These are phyloP conservation scores for Notospermus geniculatus DNA, from an alignment of 1,140 invertebrate genomes.

Conservation along the genomic window DNA sequence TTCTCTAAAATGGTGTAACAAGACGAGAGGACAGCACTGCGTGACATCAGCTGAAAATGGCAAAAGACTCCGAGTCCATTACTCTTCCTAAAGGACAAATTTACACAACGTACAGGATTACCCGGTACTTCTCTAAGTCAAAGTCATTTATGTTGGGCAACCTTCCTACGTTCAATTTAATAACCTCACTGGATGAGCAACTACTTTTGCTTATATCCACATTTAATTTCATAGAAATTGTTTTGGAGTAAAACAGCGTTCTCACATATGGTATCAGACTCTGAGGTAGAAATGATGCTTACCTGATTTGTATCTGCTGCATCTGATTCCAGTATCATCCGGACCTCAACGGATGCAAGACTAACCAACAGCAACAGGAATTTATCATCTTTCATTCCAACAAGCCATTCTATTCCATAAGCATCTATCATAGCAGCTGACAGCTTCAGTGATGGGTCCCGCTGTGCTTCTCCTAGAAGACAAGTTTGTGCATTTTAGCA, in stretches of 20 bases:
- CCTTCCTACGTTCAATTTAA: no score
- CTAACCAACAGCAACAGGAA: conserved; percentile 83
- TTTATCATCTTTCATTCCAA: conserved; percentile 51
- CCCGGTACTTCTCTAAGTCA: no score
- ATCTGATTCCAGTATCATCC: conserved; percentile 87
- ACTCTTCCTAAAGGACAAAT: no score
- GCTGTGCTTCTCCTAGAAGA: conserved; percentile 77
- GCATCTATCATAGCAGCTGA: conserved; percentile 75
- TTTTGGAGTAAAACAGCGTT: no score
- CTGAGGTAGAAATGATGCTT: no score
- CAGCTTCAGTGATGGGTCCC: conserved; percentile 81
- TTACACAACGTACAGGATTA: no score
- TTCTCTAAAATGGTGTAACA: conserved; percentile 83
- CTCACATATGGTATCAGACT: neutral
- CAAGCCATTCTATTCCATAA: conserved; percentile 62
- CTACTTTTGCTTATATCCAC: no score
- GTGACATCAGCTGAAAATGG: conserved; percentile 57
- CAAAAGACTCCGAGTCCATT: no score
- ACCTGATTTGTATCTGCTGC: conserved; percentile 61
- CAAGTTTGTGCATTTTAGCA: no score
- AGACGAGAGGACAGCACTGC: conserved; percentile 67
- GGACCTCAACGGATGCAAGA: conserved; percentile 83
- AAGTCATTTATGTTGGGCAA: no score
- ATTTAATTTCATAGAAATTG: no score
- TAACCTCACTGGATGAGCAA: no score